phyloP scores from a whole-genome alignment of 2,888 invertebrate species.

The Hyalella azteca region DNA sequence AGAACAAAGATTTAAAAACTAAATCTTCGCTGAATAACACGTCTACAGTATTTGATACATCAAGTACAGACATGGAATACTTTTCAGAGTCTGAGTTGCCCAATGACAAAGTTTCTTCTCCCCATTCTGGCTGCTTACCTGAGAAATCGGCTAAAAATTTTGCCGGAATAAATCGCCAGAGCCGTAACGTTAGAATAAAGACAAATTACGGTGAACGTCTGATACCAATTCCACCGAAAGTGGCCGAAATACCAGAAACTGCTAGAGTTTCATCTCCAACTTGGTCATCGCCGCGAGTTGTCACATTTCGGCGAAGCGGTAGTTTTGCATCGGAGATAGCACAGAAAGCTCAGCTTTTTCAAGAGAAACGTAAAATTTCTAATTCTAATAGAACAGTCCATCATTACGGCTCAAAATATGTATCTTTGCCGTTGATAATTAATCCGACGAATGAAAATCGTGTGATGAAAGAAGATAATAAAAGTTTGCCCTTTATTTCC shows the following conservation, averaged over 20 bases:
- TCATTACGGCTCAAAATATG: conserved; percentile 6
- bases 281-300: background rate
- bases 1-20: background rate
- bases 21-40: background rate
- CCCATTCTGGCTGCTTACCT: background rate
- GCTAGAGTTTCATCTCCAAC: background rate
- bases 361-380: background rate
- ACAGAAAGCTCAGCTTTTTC: conserved; percentile 13
- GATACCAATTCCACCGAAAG: background rate
- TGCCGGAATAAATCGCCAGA: conserved; percentile 18
- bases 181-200: conserved; percentile 14
- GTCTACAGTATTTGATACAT: background rate
- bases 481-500: background rate
- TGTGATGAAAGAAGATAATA: background rate
- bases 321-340: conserved; percentile 28
- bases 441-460: background rate
- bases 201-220: conserved; percentile 24
- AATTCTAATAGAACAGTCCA: background rate
- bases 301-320: background rate
- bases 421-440: conserved; percentile 1
- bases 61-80: conserved; percentile 20
- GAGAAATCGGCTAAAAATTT: background rate
- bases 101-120: background rate
- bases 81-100: background rate
- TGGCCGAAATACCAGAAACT: background rate